phyloP scores from a whole-genome alignment of 2,113 vertebrate species.

The Entosphenus tridentatus region DNA sequence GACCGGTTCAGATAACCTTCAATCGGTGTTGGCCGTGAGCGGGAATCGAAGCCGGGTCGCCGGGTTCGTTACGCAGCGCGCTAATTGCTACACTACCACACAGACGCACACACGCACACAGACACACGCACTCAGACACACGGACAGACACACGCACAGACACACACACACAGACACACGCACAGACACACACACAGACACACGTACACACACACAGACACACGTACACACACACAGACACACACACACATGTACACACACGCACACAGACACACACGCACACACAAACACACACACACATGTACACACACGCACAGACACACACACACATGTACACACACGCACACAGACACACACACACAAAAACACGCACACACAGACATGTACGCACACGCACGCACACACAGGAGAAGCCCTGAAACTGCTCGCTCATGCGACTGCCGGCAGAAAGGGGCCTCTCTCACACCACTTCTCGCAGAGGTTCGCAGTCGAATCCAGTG shows the following conservation, averaged over 20 bases:
- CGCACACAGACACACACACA: not conserved
- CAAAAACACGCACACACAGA: not conserved
- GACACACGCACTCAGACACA: not conserved
- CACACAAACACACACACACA: not conserved
- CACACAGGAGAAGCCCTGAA: not conserved
- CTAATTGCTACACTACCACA: too few species aligned
- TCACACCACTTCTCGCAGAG: too few species aligned
- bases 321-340: not conserved
- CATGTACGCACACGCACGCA: not conserved
- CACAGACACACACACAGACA: not conserved
- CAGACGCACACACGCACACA: too few species aligned
- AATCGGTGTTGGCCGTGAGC: too few species aligned
- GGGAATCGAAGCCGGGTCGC: too few species aligned
- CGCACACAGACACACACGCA: not conserved
- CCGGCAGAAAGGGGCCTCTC: too few species aligned
- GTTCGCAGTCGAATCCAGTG: too few species aligned
- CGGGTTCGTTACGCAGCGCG: too few species aligned
- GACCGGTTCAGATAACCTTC: too few species aligned
- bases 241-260: not conserved
- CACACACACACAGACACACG: not conserved
- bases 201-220: not conserved
- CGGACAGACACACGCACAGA: not conserved
- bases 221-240: not conserved
- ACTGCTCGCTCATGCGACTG: not conserved
- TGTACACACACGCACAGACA: not conserved